Percentiles rank a stretch among this genome's conserved stretches.
Conservation (phyloP, 2,888 invertebrate species). For the Drosophila phalerata region DNA sequence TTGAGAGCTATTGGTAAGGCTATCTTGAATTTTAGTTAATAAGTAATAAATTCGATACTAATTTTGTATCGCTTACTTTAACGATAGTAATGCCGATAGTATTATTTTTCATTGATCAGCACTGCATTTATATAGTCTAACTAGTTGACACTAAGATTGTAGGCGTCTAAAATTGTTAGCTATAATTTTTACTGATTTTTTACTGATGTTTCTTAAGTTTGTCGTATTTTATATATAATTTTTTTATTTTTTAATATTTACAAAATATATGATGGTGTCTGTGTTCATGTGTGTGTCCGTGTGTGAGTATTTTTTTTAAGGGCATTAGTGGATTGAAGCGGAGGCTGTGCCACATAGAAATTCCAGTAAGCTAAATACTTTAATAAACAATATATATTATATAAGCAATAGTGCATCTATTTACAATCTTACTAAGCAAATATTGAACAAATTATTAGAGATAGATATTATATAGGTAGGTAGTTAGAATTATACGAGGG, state of each 20-base stretch:
- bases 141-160: constrained; percentile 52
- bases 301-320: constrained; percentile 34
- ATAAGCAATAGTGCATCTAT: constrained; percentile 40
- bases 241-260: constrained; percentile 53
- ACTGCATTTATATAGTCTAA: constrained; percentile 48
- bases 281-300: constrained; percentile 33
- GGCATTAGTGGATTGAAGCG: constrained; percentile 47
- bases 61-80: too few species aligned
- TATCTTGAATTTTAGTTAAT: not conserved
- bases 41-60: too few species aligned
- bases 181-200: constrained; percentile 70
- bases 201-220: constrained; percentile 57
- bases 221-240: constrained; percentile 32
- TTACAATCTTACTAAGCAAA: constrained; percentile 31
- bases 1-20: not conserved
- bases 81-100: constrained; percentile 1
- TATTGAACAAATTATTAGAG: constrained; percentile 10
- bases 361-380: constrained; percentile 44
- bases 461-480: constrained; percentile 1
- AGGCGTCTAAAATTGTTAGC: constrained; percentile 54
- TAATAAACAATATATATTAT: constrained; percentile 29
- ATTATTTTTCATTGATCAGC: constrained; percentile 17
- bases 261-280: constrained; percentile 48
- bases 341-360: constrained; percentile 39
- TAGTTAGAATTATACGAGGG: constrained; percentile 26